Evolutionary conservation across 2,888 invertebrate genomes (phyloP).

Genomic region (Frankliniella fusca): DNA sequence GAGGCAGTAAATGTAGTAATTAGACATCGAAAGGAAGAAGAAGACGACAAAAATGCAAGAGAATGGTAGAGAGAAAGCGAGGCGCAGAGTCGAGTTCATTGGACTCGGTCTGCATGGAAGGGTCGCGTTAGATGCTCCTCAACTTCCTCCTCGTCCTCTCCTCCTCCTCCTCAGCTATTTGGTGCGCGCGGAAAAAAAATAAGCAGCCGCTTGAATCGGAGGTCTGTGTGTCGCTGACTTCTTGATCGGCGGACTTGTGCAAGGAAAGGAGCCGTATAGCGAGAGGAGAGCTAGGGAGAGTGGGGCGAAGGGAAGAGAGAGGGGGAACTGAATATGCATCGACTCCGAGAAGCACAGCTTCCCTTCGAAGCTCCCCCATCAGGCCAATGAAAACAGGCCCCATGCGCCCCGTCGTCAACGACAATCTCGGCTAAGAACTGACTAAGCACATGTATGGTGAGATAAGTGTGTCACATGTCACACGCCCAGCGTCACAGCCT

Average conservation of each 20-base stretch:
- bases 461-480: too few relatives aligned
- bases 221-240: background rate
- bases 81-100: background rate
- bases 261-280: too few relatives aligned
- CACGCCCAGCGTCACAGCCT: too few relatives aligned
- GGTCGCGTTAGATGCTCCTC: background rate
- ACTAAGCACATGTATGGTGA: too few relatives aligned
- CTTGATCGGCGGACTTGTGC: constrained; percentile 11
- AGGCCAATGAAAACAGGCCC: too few relatives aligned
- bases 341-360: background rate
- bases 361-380: too few relatives aligned
- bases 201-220: background rate
- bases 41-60: constrained; percentile 27
- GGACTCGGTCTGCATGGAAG: background rate
- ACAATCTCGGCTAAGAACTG: too few relatives aligned
- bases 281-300: too few relatives aligned
- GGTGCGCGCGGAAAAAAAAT: background rate
- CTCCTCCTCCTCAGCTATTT: background rate
- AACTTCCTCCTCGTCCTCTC: background rate
- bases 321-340: background rate
- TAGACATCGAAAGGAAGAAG: constrained; percentile 5
- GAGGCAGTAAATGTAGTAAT: too few relatives aligned
- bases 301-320: background rate
- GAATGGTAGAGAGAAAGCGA: background rate
- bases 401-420: too few relatives aligned